phyloP scores from a whole-genome alignment of 2,113 vertebrate genomes.

The Muntiacus reevesi region DNA sequence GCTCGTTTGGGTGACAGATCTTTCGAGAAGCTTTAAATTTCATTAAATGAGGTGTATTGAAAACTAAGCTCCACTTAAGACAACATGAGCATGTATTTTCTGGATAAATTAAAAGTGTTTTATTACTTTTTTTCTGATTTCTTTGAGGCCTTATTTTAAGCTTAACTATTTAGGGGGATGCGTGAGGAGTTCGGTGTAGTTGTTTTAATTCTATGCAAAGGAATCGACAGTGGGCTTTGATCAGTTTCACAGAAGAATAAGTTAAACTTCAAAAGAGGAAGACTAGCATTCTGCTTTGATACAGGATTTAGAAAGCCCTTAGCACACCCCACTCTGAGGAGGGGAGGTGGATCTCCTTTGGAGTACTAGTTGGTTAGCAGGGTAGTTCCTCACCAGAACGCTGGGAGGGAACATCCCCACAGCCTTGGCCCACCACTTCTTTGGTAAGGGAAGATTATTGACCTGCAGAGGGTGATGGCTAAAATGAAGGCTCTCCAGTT shows the following conservation, averaged over 20 bases:
- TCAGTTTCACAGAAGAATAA: not conserved
- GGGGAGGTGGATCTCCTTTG: not conserved
- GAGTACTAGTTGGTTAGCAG: not conserved
- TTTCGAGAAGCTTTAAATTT: conserved; percentile 1
- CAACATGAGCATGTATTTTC: not conserved
- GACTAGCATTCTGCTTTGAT: not conserved
- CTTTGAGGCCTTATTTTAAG: not conserved
- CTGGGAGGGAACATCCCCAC: accelerated
- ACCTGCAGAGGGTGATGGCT: not conserved
- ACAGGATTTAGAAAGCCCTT: not conserved
- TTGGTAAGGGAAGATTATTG: not conserved
- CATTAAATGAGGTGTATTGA: conserved; percentile 57
- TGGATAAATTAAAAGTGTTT: not conserved
- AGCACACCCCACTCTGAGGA: too few species aligned
- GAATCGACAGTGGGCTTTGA: not conserved
- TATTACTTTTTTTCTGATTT: not conserved
- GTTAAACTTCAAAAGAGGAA: not conserved
- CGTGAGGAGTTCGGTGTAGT: not conserved
- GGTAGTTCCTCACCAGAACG: accelerated
- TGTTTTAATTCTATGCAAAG: not conserved
- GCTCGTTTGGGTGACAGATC: not conserved
- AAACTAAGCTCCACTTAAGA: conserved; percentile 67
- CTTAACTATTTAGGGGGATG: not conserved
- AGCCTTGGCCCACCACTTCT: not conserved
- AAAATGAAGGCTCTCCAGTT: not conserved